Evolutionary conservation across 1,140 invertebrate species (phyloP).

Genomic region (Brachystomella parvula): DNA sequence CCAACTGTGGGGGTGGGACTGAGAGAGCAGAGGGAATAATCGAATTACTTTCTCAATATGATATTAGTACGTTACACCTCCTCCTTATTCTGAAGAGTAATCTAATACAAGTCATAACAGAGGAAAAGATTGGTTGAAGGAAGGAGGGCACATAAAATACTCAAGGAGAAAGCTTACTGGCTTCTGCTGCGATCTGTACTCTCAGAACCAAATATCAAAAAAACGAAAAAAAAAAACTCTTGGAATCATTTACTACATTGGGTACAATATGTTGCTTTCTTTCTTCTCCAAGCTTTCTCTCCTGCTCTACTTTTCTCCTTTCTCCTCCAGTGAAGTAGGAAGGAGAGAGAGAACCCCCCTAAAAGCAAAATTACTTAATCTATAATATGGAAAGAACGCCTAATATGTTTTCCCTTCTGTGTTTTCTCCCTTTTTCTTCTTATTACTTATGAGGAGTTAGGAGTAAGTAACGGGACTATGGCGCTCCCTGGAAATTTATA

Average conservation of each 20-base stretch:
- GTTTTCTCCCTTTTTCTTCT: neutral
- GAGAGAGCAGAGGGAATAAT: neutral
- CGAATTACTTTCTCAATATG: neutral
- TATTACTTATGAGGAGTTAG: neutral
- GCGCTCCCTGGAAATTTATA: too few species aligned
- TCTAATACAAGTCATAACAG: constrained; percentile 4
- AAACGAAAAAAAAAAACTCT: neutral
- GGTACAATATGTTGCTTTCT: constrained; percentile 7
- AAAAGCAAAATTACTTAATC: constrained; percentile 7
- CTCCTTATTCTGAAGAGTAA: neutral
- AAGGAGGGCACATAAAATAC: constrained; percentile 9
- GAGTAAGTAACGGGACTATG: neutral
- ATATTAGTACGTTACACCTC: constrained; percentile 8
- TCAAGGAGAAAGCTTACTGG: too few species aligned
- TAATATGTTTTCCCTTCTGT: neutral
- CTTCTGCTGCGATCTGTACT: too few species aligned
- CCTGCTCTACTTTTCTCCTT: neutral
- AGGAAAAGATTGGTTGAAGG: constrained; percentile 2
- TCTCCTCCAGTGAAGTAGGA: neutral
- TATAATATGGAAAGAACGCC: constrained; percentile 9
- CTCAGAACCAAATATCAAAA: too few species aligned
- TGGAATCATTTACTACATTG: constrained; percentile 9
- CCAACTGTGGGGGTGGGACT: neutral
- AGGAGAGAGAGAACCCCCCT: neutral
- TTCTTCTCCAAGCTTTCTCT: too few species aligned